Conservation (phyloP, 2,797 vertebrate genomes). For the Syngnathus rostellatus region DNA sequence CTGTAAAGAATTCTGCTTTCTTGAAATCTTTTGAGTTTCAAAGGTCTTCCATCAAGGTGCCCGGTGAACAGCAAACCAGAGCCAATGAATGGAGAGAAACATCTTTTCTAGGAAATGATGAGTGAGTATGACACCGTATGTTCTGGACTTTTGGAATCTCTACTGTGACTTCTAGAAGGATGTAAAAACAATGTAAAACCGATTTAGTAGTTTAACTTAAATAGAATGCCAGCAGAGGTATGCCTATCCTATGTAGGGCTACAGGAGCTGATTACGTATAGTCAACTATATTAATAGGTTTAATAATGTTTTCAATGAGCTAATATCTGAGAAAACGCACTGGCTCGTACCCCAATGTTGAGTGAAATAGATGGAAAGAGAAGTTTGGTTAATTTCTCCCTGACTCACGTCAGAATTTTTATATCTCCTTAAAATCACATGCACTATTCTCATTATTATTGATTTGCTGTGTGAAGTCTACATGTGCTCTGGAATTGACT, state of each 20-base stretch:
- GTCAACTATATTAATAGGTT: background rate
- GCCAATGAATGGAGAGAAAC: slow-evolving; percentile 50
- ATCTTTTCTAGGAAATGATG: slow-evolving; percentile 52
- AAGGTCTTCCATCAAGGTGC: background rate
- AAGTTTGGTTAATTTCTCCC: no score
- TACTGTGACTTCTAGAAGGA: background rate
- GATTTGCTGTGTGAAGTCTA: background rate
- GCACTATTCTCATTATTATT: no score
- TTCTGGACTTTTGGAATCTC: background rate
- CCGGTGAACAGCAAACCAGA: background rate
- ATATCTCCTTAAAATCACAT: no score
- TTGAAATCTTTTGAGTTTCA: slow-evolving; percentile 8
- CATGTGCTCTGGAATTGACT: background rate
- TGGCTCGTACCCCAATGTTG: no score
- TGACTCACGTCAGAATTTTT: no score
- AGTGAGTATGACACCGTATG: slow-evolving; percentile 41
- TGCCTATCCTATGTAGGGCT: background rate
- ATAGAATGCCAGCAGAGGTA: background rate
- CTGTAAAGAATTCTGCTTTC: slow-evolving; percentile 11
- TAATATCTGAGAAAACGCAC: no score
- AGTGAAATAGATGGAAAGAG: no score
- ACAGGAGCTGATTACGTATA: background rate
- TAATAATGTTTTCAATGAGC: no score
- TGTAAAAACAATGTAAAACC: background rate
- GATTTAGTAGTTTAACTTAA: background rate